Conservation (phyloP, 2,888 invertebrate species). For the Epinotia brunnichana region DNA sequence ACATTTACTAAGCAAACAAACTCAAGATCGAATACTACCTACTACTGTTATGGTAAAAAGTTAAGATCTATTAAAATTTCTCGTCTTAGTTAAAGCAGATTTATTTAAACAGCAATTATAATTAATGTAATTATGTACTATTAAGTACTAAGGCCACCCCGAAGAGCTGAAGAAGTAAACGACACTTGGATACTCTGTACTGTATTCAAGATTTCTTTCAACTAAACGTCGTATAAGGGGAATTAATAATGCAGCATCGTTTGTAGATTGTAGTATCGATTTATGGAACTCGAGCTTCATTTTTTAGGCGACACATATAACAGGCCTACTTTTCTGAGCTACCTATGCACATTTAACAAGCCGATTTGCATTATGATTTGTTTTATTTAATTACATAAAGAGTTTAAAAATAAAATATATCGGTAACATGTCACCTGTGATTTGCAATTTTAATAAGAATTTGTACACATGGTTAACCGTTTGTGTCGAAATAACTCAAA, state of each 20-base stretch:
- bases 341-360: background rate
- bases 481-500: background rate
- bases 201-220: background rate
- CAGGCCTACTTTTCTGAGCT: background rate
- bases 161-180: background rate
- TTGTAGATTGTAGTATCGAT: conserved; percentile 24
- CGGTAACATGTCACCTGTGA: background rate
- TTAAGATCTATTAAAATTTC: background rate
- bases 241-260: conserved; percentile 25
- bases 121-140: background rate
- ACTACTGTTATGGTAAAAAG: background rate
- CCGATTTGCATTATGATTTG: background rate
- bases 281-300: background rate
- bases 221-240: background rate
- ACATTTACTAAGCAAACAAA: background rate
- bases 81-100: background rate
- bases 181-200: background rate
- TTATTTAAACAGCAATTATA: background rate
- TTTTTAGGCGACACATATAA: background rate
- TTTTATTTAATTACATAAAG: background rate
- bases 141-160: background rate
- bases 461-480: background rate
- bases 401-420: background rate
- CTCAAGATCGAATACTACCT: background rate
- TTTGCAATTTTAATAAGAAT: background rate